Base-by-base conservation (phyloP, 2,888 invertebrate species). In the Augochlorella aurata region DNA sequence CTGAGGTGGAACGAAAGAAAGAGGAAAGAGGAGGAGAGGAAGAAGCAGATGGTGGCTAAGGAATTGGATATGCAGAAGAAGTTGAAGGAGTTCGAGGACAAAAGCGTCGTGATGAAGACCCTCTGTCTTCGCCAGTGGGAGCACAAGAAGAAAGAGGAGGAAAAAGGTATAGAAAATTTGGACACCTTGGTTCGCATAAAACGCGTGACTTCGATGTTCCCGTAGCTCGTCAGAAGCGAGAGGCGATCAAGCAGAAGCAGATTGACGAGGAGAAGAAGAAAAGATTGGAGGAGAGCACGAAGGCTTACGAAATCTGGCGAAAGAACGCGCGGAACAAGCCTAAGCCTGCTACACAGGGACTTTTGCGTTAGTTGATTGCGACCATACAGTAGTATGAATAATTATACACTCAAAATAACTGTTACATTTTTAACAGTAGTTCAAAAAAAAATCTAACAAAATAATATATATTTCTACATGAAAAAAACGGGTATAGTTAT, bases 221-320 rank as follows among this genome's bases (percentile, higher is more conserved):
- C 66, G 61, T 61, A 92, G 91, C 86, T 10, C 84, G 87, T 21
- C 94, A 94, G 9, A 94, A 93, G 44, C 94, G 94, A 69, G 94
- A 95, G 83, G 94, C 94, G n/a, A 91, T 93, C 18, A 94, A 94
- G 5, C 94, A 95, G 16, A 94, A 95, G 58, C 90, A 92, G 10
- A 94, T 94, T 0, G 95, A 95, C 47, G 95, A 95, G 7, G 95
- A 95, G 54, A 94, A 88, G 44, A 85, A 95, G 86, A 94, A 94
- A 29, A 94, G 95, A 49, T 92, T 95, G 1, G 93, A 94, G 54
- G 94, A 95, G 73, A 95, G 95, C 79, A 94, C 94, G 85, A 94
- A 93, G 66, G 96, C 96, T 0, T 96, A 95, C 89, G 94, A 95
- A 52, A 94, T 95, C 85, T 96, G 96, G 96, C 92, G 95, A 81